A percentile compares a stretch with the other conserved stretches of the same genome.
phyloP scores from a whole-genome alignment of 2,888 invertebrate genomes.

The Aleiodes leptofemur region DNA sequence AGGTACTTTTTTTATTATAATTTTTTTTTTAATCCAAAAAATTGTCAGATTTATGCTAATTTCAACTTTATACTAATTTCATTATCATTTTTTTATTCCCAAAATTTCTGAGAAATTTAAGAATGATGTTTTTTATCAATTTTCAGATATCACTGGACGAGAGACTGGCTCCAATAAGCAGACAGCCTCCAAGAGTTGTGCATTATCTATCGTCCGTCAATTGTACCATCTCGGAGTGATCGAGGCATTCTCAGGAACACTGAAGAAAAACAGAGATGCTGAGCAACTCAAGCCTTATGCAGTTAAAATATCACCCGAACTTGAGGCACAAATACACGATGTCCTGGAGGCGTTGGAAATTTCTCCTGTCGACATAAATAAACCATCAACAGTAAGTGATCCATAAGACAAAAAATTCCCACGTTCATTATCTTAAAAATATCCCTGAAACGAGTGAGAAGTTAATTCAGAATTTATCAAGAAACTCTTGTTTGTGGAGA shows the following conservation, averaged over 20 bases:
- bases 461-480: too few species aligned
- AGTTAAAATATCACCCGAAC: constrained; percentile 85
- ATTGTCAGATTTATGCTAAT: too few species aligned
- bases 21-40: too few species aligned
- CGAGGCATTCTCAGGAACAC: constrained; percentile 89
- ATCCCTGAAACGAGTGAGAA: too few species aligned
- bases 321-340: constrained; percentile 80
- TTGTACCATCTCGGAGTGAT: constrained; percentile 95
- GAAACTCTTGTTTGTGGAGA: too few species aligned
- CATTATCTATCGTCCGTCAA: constrained; percentile 95
- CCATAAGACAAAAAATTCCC: too few species aligned
- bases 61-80: too few species aligned
- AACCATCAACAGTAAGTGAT: neutral
- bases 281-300: constrained; percentile 87
- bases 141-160: constrained; percentile 79
- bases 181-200: constrained; percentile 96
- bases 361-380: constrained; percentile 61
- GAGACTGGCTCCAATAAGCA: constrained; percentile 98
- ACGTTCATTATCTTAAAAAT: too few species aligned
- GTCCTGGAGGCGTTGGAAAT: constrained; percentile 76
- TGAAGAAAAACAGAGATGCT: constrained; percentile 87
- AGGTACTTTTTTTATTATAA: too few species aligned
- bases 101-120: neutral
- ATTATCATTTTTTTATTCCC: too few species aligned
- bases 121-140: neutral